phyloP scores from a whole-genome alignment of 2,888 invertebrate species.

The Zonitis immaculata region DNA sequence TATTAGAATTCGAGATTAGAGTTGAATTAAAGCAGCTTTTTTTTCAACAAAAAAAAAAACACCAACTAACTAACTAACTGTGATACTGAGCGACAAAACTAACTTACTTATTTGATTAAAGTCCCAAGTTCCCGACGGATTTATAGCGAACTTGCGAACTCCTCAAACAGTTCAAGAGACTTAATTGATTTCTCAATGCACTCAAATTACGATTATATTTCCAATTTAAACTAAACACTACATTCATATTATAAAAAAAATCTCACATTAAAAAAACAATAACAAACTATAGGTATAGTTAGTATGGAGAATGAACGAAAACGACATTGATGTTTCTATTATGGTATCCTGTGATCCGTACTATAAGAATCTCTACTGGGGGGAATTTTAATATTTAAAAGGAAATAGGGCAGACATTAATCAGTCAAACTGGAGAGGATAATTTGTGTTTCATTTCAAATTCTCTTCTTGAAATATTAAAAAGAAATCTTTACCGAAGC shows the following conservation, averaged over 20 bases:
- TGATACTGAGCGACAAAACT: slow-evolving; percentile 28
- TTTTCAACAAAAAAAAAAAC: no score
- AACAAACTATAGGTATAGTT: background rate
- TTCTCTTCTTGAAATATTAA: background rate
- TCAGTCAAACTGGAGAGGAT: slow-evolving; percentile 5
- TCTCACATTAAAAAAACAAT: background rate
- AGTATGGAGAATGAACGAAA: background rate
- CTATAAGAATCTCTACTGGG: background rate
- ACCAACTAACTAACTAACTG: no score
- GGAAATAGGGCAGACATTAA: slow-evolving; percentile 7
- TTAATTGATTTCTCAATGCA: slow-evolving; percentile 19
- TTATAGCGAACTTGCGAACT: slow-evolving; percentile 29
- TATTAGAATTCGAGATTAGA: no score
- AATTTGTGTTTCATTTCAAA: slow-evolving; percentile 4
- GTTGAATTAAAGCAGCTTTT: no score
- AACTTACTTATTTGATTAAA: slow-evolving; percentile 34
- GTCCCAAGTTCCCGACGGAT: slow-evolving; percentile 29
- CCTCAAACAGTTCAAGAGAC: slow-evolving; percentile 18
- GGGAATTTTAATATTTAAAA: slow-evolving; percentile 14
- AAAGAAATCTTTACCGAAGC: background rate
- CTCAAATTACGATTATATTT: slow-evolving; percentile 19
- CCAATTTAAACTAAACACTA: slow-evolving; percentile 15
- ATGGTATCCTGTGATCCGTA: background rate
- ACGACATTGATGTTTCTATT: background rate
- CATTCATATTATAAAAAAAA: background rate